Base-by-base conservation (phyloP, 1,140 invertebrate genomes). In the Oryzaephilus surinamensis region DNA sequence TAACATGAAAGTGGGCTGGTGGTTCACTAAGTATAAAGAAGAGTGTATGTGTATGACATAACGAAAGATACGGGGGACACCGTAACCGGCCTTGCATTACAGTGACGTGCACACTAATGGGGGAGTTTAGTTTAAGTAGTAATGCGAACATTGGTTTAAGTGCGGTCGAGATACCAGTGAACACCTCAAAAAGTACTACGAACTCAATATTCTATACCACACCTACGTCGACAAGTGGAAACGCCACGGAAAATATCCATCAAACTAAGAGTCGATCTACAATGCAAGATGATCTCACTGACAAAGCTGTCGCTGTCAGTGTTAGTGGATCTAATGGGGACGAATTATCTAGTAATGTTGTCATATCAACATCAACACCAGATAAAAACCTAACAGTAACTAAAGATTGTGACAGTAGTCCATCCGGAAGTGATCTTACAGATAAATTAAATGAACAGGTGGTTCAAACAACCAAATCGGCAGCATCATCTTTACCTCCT, bases 281-380 rank as follows among this genome's bases (percentile, higher is more conserved):
- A 40, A 62, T 61, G 58, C 60, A 61, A 57, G 60, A 62, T 60
- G 60, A 61, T 46, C 52, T 59, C 48, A 50, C 46, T 41, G 58
- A 60, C 12, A 62, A 60, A 43, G 54, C 46, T 31, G 47, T 46
- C 52, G 49, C 50, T 47, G n/a, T n/a, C n/a, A n/a, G n/a, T n/a
- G n/a, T n/a, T n/a, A 48, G 51, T 48, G 45, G 48, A 13, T 30
- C 48, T 29, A 53, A 44, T 37, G 47, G 28, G 16, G 57, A 53
- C 41, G 53, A 51, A 21, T 18, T 43, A 18, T n/a, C n/a, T n/a
- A n/a, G n/a, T n/a, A n/a, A n/a, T n/a, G 38, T 34, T 31, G 37
- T 34, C 29, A 26, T 38, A 31, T 18, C 38, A 8, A 34, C 35
- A 3, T 39, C 42, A 27, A 40, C 38, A 36, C 24, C 34, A 15